Conservation (phyloP, 1,140 invertebrate genomes). For the Macrostomum lignano region DNA sequence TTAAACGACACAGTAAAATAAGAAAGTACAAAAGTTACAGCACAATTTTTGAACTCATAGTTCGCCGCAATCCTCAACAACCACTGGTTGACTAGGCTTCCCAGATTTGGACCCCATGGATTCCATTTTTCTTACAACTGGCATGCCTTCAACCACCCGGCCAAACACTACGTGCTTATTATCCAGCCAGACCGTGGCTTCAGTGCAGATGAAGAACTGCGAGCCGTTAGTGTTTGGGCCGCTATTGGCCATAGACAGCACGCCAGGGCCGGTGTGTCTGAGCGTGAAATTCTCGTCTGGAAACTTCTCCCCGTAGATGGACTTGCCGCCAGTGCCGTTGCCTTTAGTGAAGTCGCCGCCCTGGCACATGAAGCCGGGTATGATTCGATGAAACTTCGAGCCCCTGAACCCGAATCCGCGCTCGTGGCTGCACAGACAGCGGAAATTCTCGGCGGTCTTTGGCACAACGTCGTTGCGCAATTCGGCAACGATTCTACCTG, state of each 20-base stretch:
- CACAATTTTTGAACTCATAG: too few species aligned
- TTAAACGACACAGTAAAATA: too few species aligned
- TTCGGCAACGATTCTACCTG: slow-evolving; percentile 19
- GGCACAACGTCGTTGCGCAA: slow-evolving; percentile 49
- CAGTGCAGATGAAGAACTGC: slow-evolving; percentile 40
- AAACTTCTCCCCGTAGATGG: slow-evolving; percentile 23
- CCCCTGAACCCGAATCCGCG: slow-evolving; percentile 27
- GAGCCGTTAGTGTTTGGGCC: slow-evolving; percentile 37
- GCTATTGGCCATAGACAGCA: slow-evolving; percentile 34
- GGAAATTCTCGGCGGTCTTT: slow-evolving; percentile 45
- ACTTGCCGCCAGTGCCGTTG: slow-evolving; percentile 15
- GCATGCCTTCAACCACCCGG: slow-evolving; percentile 18
- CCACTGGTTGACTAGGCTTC: slow-evolving; percentile 53
- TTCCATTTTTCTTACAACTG: slow-evolving; percentile 17
- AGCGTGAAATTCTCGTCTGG: slow-evolving; percentile 19
- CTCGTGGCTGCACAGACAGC: slow-evolving; percentile 31
- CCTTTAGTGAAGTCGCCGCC: slow-evolving; percentile 51
- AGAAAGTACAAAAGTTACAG: too few species aligned
- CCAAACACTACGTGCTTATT: slow-evolving; percentile 27
- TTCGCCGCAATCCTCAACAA: slow-evolving; percentile 51
- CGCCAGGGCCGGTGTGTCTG: slow-evolving; percentile 18
- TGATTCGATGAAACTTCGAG: slow-evolving; percentile 29
- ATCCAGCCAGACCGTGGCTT: slow-evolving; percentile 26
- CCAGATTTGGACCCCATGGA: slow-evolving; percentile 48
- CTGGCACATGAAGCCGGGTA: slow-evolving; percentile 41